These are phyloP conservation scores for Drosophila paramelanica DNA, from an alignment of 2,888 invertebrate genomes.

Conservation along the genomic window DNA sequence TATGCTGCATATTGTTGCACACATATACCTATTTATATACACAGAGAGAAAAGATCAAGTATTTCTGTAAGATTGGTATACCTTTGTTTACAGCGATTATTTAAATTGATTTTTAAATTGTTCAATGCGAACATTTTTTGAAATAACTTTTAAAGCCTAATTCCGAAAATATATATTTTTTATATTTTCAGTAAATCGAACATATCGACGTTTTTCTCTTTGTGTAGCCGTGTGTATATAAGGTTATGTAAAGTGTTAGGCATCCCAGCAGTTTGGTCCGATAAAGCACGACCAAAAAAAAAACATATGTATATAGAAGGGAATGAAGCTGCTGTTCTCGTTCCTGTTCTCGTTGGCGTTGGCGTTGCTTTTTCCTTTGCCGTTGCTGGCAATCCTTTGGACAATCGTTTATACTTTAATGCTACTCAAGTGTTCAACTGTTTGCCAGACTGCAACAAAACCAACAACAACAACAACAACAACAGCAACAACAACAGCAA, in stretches of 20 bases:
- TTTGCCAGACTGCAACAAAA: constrained; percentile 45
- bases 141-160: no score
- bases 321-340: constrained; percentile 1
- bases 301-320: neutral
- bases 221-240: neutral
- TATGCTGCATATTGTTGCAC: neutral
- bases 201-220: no score
- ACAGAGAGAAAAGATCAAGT: no score
- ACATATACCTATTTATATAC: neutral
- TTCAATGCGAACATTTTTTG: no score
- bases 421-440: constrained; percentile 71
- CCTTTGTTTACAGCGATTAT: no score
- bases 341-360: neutral
- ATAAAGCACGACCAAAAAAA: constrained; percentile 1
- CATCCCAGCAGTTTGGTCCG: constrained; percentile 4
- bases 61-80: no score
- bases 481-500: constrained; percentile 25
- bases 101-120: no score
- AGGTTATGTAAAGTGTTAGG: neutral
- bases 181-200: no score
- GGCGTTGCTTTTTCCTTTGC: constrained; percentile 1
- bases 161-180: no score
- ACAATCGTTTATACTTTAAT: constrained; percentile 72
- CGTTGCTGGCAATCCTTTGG: constrained; percentile 40
- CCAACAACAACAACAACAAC: constrained; percentile 17